Base-by-base conservation (phyloP, 2,888 invertebrate genomes). In the Drosophila hamatofila region DNA sequence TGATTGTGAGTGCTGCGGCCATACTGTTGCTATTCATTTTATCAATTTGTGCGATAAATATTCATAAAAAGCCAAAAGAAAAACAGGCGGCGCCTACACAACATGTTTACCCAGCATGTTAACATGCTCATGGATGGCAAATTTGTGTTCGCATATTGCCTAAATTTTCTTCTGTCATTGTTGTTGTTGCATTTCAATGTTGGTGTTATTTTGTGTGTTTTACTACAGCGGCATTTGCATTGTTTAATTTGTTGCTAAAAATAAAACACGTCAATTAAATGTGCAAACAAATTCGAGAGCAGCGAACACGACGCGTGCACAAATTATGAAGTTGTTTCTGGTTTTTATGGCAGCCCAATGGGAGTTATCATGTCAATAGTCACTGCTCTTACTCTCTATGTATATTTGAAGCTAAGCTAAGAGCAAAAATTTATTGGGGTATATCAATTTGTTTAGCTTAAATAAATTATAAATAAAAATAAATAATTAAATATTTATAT, bases 261-360 rank as follows among this genome's bases (percentile, higher is more conserved):
- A 88, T 84, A 88, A 70, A 72, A 71, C 39, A 61, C 58, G 83
- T 81, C 72, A 84, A 88, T 84, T 79, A 72, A 82, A 74, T 72
- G 78, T 62, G 76, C 60, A 87, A 84, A 84, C 72, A 87, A 56
- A 64, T 61, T 48, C 56, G 62, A 71, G 51, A 75, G 55, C 55
- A 30, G 54, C 49, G 51, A 56, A 25, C 27, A 61, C 66, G 56
- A 77, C 55, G 59, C 61, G 67, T 77, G 60, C 67, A 77, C 68
- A 65, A 58, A 56, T 51, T 27, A 49, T 52, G 66, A 61, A 68
- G 68, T 65, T 61, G 63, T 64, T 72, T 77, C 61, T 51, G 64
- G 56, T 59, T 65, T 70, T 48, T 63, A 60, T 71, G 65, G 21
- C 48, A 58, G 57, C 11, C 41, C 61, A 75, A 75, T 63, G 62